phyloP scores from a whole-genome alignment of 2,888 invertebrate genomes.

The Notodonta ziczac region DNA sequence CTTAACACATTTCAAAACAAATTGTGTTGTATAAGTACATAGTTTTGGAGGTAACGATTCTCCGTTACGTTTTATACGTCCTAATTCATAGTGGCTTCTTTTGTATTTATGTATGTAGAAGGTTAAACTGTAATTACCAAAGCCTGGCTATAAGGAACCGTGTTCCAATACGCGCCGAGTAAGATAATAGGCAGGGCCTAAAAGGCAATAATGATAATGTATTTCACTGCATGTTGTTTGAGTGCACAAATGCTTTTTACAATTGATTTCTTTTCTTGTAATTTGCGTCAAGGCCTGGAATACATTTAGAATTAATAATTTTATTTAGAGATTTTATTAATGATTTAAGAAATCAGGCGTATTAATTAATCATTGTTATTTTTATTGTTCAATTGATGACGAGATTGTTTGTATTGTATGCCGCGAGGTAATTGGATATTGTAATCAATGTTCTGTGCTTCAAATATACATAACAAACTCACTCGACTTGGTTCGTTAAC shows the following conservation, averaged over 20 bases:
- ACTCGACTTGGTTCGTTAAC: background rate
- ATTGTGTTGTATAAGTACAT: conserved; percentile 33
- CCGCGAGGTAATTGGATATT: background rate
- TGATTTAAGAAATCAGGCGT: conserved; percentile 5
- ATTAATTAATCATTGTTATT: background rate
- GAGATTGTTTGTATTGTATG: background rate
- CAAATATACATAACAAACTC: too few species aligned
- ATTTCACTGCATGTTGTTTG: conserved; percentile 17
- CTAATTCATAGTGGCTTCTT: conserved; percentile 34
- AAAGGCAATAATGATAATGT: conserved; percentile 25
- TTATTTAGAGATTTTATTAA: background rate
- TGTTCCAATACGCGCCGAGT: conserved; percentile 47
- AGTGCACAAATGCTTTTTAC: conserved; percentile 37
- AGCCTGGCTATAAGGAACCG: conserved; percentile 35
- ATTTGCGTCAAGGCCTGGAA: conserved; percentile 19
- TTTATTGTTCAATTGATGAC: background rate
- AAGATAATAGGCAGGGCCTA: conserved; percentile 51
- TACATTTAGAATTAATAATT: conserved; percentile 1
- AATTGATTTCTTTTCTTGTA: conserved; percentile 33
- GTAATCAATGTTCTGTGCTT: too few species aligned
- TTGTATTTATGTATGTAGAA: conserved; percentile 10
- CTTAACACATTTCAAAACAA: conserved; percentile 16
- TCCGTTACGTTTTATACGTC: conserved; percentile 38
- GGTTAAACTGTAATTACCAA: conserved; percentile 40
- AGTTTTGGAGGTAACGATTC: conserved; percentile 41